Base-by-base conservation (phyloP, 2,113 vertebrate genomes). In the Neomonachus schauinslandi region DNA sequence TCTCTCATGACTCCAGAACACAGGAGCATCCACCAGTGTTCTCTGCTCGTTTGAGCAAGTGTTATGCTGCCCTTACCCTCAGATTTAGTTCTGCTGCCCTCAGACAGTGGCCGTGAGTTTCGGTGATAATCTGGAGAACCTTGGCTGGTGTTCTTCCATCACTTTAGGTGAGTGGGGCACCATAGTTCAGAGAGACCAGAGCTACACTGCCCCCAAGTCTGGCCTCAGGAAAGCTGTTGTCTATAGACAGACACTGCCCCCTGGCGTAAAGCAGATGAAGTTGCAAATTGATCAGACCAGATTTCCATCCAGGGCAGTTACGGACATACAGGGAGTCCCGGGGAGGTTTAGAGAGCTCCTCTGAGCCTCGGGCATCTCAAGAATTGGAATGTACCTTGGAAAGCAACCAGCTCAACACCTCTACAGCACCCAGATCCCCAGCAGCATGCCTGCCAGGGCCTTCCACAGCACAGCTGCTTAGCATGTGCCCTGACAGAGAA, bases 211-310 rank as follows among this genome's bases (percentile, higher is more conserved):
- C 24, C 42, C 28, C 51, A 46, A 22, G 10, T 2, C 21, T 3
- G 46, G 0, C 49, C 33, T 33, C n/a, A 10, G 71, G 36, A 85
- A 63, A 93, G 26, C 79, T 63, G 46, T 36, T 63, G 89, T 91
- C 57, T 31, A 1, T 77, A 65, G 65, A 65, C 77, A 92, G 87
- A 91, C 26, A 83, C 87, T 94, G 94, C 89, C 89, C 94, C 88
- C 79, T 83, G 63, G 87, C 19, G 86, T 67, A 82, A 61, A 22
- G 39, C 4, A 55, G 39, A 12, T 76, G 67, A 67, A 55, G 59
- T 42, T 79, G 79, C 72, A 67, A 26, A 21, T 93, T 51, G n/a
- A 2, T 83, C 26, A 36, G 28, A 21, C 42, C 7, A 2, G 6
- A 28, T 96, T 91, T 89, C n/a, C 59, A 6, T 65, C 22, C 10